Conservation (phyloP, 2,797 vertebrate genomes). For the Coracias cyanogaster region DNA sequence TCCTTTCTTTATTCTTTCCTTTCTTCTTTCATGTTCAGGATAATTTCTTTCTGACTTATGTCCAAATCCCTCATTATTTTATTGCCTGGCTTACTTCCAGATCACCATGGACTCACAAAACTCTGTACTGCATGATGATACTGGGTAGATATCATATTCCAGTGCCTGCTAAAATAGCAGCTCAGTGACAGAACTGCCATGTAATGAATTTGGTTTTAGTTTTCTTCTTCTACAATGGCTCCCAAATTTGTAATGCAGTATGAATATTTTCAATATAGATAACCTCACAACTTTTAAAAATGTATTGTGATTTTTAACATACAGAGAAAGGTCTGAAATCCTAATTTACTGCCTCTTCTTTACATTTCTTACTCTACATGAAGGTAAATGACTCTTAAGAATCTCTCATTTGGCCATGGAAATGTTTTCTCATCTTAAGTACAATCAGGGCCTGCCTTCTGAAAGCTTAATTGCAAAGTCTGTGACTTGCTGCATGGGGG, state of each 20-base stretch:
- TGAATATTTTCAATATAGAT: not conserved
- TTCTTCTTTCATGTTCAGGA: constrained; percentile 7
- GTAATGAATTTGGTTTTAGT: not conserved
- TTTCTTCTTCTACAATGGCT: not conserved
- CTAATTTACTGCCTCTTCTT: not conserved
- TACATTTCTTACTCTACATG: not conserved
- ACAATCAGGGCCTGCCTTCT: not conserved
- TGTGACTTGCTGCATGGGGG: not conserved
- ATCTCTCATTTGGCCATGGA: not conserved
- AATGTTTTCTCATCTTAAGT: not conserved
- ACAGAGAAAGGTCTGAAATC: not conserved
- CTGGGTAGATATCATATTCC: not conserved
- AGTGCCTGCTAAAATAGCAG: not conserved
- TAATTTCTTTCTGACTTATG: constrained; percentile 11
- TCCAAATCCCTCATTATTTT: constrained; percentile 64
- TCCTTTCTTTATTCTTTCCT: too few relatives aligned
- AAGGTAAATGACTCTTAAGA: not conserved
- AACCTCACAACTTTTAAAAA: not conserved
- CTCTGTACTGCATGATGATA: not conserved
- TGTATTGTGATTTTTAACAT: not conserved
- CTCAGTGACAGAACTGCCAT: not conserved
- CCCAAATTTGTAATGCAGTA: not conserved
- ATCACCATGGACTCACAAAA: not conserved
- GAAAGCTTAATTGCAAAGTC: not conserved
- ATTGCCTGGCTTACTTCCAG: constrained; percentile 53